Evolutionary conservation across 2,888 invertebrate species (phyloP).

Genomic region (Protodeltote pygarga): DNA sequence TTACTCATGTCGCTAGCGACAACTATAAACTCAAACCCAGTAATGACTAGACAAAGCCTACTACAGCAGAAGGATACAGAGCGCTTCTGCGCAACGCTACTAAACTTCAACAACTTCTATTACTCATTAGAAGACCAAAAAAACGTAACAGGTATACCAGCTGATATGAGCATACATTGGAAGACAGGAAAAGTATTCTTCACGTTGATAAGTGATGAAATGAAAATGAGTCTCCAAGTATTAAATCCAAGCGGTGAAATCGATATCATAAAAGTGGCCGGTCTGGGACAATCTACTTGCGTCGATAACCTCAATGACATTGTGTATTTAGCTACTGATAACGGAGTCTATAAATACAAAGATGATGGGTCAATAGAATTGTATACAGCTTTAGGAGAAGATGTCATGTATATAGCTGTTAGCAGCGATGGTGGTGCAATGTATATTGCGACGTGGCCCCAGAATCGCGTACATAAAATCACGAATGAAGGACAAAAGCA

Average conservation of each 20-base stretch:
- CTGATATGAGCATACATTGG: constrained; percentile 79
- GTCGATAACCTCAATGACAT: constrained; percentile 82
- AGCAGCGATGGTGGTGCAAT: constrained; percentile 68
- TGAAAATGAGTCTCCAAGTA: constrained; percentile 76
- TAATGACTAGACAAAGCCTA: constrained; percentile 66
- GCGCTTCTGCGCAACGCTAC: constrained; percentile 60
- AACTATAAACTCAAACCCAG: constrained; percentile 54
- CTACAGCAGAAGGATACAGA: constrained; percentile 53
- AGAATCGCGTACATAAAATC: constrained; percentile 76
- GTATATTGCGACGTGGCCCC: constrained; percentile 82
- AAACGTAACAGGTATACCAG: constrained; percentile 73
- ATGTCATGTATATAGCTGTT: constrained; percentile 79
- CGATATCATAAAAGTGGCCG: constrained; percentile 72
- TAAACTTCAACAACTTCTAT: constrained; percentile 70
- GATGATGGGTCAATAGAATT: constrained; percentile 70
- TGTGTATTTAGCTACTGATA: constrained; percentile 80
- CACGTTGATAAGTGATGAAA: constrained; percentile 75
- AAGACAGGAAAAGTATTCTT: constrained; percentile 75
- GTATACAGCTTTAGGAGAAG: constrained; percentile 75
- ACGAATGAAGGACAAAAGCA: constrained; percentile 70
- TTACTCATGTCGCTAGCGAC: constrained; percentile 53
- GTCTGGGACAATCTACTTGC: constrained; percentile 76
- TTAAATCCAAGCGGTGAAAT: constrained; percentile 67
- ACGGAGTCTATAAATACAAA: constrained; percentile 80
- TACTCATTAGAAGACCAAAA: constrained; percentile 63